Evolutionary conservation across 2,113 vertebrate species (phyloP).

Genomic region (Pseudorasbora parva): DNA sequence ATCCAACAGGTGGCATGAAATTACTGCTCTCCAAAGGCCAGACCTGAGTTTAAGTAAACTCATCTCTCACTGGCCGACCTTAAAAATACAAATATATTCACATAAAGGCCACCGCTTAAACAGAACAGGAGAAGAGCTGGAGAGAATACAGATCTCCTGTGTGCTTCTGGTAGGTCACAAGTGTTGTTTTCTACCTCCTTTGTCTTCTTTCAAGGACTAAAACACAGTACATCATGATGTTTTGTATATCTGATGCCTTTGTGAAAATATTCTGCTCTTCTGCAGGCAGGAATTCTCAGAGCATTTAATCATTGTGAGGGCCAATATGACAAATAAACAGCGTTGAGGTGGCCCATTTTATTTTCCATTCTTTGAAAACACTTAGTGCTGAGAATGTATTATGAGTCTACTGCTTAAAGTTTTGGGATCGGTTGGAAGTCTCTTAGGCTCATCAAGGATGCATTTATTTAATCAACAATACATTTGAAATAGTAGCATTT

Average conservation of each 20-base stretch:
- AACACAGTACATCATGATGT: slow-evolving; percentile 74
- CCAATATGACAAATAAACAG: slow-evolving; percentile 75
- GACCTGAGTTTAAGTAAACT: slow-evolving; percentile 50
- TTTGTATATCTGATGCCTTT: slow-evolving; percentile 80
- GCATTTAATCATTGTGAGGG: slow-evolving; percentile 75
- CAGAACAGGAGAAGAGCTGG: slow-evolving; percentile 2
- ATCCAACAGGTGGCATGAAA: slow-evolving; percentile 62
- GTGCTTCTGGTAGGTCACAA: slow-evolving; percentile 57
- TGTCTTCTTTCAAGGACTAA: slow-evolving; percentile 71
- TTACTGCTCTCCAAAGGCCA: slow-evolving; percentile 44
- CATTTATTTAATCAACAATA: background rate
- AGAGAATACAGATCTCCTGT: slow-evolving; percentile 26
- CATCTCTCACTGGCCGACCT: slow-evolving; percentile 41
- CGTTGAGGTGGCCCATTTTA: slow-evolving; percentile 68
- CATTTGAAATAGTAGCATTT: too few relatives aligned
- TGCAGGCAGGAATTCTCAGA: slow-evolving; percentile 70
- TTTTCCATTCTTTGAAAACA: slow-evolving; percentile 50
- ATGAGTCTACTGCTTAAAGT: slow-evolving; percentile 31
- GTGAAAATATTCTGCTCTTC: slow-evolving; percentile 74
- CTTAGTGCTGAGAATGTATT: slow-evolving; percentile 1
- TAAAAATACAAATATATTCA: slow-evolving; percentile 50
- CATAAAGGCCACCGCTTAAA: slow-evolving; percentile 38
- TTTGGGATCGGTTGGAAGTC: background rate
- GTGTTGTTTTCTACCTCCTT: slow-evolving; percentile 58
- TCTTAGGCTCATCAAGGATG: background rate